Base-by-base conservation (phyloP, 2,113 vertebrate species). In the Psettodes erumei region DNA sequence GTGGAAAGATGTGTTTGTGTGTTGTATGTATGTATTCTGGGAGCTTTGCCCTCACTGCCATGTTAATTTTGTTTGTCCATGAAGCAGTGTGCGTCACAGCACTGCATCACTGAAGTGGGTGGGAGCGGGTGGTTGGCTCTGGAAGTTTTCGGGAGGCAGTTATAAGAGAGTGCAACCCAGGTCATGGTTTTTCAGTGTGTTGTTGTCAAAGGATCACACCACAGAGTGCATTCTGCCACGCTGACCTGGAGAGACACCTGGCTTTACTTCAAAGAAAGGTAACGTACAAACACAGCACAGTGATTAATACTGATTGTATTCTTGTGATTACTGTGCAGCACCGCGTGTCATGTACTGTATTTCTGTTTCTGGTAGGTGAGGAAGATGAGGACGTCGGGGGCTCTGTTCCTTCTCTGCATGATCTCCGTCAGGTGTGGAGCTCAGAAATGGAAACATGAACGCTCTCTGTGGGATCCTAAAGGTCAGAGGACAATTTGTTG, bases 401-500 rank as follows among this genome's bases (percentile, higher is more conserved):
- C 90, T 53, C 23, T 91, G 6, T 16, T 91, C 3, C 83, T 95
- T 70, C 74, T 96, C 21, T 86, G 86, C 47, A 68, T 94, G 1
- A 37, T 79, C 0, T 80, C 89, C 6, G n/a, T n/a, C n/a, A 64
- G 86, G 13, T 90, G 91, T 53, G 66, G 42, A 0, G 89, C 92
- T 0, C 86, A 92, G 81, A 88, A 71, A 73, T 84, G 74, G 88
- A 94, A 82, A 43, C 89, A 89, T 8, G 48, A 77, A 33, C 40
- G 18, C 8, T 76, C n/a, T n/a, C n/a, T n/a, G n/a, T n/a, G 42
- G 85, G 66, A 85, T 19, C 33, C 53, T 15, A 85, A 89, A 91
- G 88, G 90, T 91, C 5, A 75, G 83, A n/a, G 21, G 23, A 32
- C 4, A 0, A 38, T 37, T 1, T 13, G n/a, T 10, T 8, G 5